Evolutionary conservation across 35 echinoderm and acorn worm genomes (phyloP), one percentile per base, ranked within the genome.

Genomic region (Hemicentrotus pulcherrimus): DNA sequence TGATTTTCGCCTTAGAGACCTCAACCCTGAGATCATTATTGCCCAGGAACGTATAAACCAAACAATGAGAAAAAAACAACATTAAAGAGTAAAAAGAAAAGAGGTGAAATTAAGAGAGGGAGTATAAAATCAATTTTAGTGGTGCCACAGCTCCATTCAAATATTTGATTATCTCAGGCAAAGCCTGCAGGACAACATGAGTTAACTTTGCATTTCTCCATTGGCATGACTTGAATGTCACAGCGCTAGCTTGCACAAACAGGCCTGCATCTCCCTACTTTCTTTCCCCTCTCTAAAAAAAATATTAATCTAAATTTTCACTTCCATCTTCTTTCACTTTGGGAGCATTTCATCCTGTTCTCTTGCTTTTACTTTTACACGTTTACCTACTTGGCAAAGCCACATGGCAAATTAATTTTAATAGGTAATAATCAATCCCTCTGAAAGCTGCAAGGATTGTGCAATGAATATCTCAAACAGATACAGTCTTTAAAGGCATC

Each of bases 101-200:
- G 22, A 78, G 65, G 65, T 78, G 65, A 78, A 78, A n/a, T 78
- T 78, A n/a, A n/a, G 65, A 78, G 65, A 78, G 65, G 65, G 19
- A 78, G 65, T 22, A 78, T 78, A 78, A 78, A 78, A 78, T 78
- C 65, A 78, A 78, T 78, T 78, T 78, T 78, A 22, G 65, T 78
- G 65, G 65, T 78, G 65, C 65, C 65, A 28, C 65, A 78, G 19
- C 19, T 78, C 65, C 65, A 30, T 78, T 78, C 65, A 78, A 78
- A 78, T 78, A 78, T 78, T 78, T 78, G 65, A 78, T 78, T 78
- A 78, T 78, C 65, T 78, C 65, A n/a, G 65, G 65, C 19, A 78
- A 78, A 78, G 65, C 65, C 65, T 78, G 6, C 65, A 5, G 22
- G 65, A 18, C 65, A 78, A 78, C 65, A 78, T 78, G 65, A 28